Conservation (phyloP, 2,113 vertebrate genomes). For the Ciconia stormi region DNA sequence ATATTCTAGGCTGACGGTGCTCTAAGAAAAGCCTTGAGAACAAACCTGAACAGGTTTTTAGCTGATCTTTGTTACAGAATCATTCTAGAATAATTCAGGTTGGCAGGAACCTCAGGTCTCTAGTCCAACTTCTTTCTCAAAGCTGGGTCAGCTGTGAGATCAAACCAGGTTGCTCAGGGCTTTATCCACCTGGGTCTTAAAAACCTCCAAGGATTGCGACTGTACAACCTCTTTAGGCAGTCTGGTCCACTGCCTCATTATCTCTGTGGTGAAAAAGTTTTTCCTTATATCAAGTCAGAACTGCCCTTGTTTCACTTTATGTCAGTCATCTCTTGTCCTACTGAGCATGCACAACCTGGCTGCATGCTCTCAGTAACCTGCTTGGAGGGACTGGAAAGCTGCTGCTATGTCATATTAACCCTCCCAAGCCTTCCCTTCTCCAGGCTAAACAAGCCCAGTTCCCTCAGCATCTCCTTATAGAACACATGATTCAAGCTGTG, state of each 20-base stretch:
- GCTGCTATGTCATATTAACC: background rate
- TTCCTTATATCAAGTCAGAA: background rate
- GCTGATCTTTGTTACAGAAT: background rate
- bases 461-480: background rate
- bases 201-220: background rate
- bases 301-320: background rate
- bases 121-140: background rate
- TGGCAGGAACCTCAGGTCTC: background rate
- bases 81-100: background rate
- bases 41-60: background rate
- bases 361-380: background rate
- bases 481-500: background rate
- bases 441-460: background rate
- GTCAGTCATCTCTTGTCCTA: background rate
- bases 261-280: background rate
- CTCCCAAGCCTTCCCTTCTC: background rate
- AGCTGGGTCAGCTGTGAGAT: background rate
- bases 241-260: background rate
- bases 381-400: background rate
- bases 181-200: background rate
- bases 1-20: background rate
- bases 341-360: background rate
- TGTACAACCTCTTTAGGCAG: background rate
- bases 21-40: background rate
- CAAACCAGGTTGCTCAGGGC: background rate